Evolutionary conservation across 2,113 vertebrate species (phyloP).

Genomic region (Serilophus lunatus): DNA sequence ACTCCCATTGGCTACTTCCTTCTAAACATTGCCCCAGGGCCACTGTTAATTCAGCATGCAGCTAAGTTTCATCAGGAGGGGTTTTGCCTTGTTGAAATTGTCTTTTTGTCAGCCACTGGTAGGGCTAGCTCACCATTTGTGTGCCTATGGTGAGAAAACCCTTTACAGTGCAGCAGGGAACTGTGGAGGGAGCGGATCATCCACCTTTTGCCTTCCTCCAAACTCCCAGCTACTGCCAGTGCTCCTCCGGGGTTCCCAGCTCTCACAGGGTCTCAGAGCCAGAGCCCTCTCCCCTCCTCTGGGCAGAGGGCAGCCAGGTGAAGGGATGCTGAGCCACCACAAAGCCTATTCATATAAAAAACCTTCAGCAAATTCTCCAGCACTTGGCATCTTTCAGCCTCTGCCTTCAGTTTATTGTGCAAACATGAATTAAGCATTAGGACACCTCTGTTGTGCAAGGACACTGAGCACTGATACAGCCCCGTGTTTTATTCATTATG

Average conservation of each 20-base stretch:
- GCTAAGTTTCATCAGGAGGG: background rate
- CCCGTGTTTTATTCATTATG: slow-evolving; percentile 12
- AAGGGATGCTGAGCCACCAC: background rate
- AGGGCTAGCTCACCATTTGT: background rate
- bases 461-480: background rate
- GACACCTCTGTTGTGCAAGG: background rate
- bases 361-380: background rate
- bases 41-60: background rate
- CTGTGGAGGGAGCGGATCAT: accelerated
- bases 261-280: accelerated
- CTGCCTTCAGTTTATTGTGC: background rate
- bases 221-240: background rate
- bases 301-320: background rate
- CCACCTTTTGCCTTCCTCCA: background rate
- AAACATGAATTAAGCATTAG: slow-evolving; percentile 10
- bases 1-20: slow-evolving; percentile 11
- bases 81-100: background rate
- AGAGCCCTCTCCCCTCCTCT: background rate
- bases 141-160: background rate
- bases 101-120: background rate
- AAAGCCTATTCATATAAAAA: background rate
- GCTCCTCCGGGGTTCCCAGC: background rate
- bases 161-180: accelerated
- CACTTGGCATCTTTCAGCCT: background rate
- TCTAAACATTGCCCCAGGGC: background rate